A percentile compares a stretch with the other conserved stretches of the same genome.
Conservation (phyloP, 2,113 vertebrate genomes). For the Ramphastos sulfuratus region DNA sequence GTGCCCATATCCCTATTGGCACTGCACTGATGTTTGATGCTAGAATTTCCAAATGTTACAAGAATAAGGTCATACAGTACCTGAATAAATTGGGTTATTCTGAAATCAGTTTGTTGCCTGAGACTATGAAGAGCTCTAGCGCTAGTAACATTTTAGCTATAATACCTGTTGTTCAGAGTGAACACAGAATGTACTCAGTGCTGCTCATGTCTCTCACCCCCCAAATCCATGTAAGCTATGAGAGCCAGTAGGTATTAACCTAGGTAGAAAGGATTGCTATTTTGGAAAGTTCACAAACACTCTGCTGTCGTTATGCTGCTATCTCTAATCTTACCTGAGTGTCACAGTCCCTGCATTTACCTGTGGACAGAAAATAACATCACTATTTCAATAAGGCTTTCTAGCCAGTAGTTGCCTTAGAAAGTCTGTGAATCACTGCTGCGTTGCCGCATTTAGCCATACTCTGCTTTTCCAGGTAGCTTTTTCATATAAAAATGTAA, state of each 20-base stretch:
- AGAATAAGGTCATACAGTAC: neutral
- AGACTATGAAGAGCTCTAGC: neutral
- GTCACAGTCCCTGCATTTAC: neutral
- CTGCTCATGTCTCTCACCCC: fast-evolving
- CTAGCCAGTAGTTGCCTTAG: neutral
- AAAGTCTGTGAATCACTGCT: neutral
- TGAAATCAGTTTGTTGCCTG: neutral
- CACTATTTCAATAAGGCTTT: neutral
- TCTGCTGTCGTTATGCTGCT: neutral
- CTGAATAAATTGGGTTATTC: neutral
- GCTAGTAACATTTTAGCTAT: neutral
- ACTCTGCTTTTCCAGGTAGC: neutral
- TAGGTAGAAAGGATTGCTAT: neutral
- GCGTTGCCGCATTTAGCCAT: neutral
- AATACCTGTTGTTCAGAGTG: neutral
- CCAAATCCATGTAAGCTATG: fast-evolving
- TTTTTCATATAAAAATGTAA: neutral
- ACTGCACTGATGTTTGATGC: neutral
- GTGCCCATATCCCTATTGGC: fast-evolving
- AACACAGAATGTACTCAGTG: neutral
- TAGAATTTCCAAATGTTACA: neutral
- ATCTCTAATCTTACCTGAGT: neutral
- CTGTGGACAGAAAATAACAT: neutral
- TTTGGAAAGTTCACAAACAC: neutral
- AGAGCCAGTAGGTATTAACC: neutral